Percentiles rank a stretch among this genome's conserved stretches.
These are phyloP conservation scores for Drosophila paramelanica DNA, from an alignment of 2,888 invertebrate species.

Conservation along the genomic window DNA sequence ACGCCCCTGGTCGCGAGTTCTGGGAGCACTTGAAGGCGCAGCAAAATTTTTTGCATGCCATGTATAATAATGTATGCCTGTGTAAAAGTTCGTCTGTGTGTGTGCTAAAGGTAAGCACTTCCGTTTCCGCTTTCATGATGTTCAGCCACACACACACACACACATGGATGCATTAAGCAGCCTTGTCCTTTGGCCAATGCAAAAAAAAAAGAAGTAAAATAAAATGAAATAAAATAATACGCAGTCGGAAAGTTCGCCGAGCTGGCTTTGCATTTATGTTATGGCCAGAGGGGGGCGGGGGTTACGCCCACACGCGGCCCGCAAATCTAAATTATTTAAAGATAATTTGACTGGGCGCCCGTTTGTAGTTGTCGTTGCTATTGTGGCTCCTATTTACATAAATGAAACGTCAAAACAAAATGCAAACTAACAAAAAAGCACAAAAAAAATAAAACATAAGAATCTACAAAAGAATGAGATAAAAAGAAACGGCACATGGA, in stretches of 20 bases:
- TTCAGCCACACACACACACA: slow-evolving; percentile 27
- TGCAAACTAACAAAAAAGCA: slow-evolving; percentile 59
- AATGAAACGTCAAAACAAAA: slow-evolving; percentile 72
- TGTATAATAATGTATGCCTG: slow-evolving; percentile 53
- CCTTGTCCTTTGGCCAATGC: slow-evolving; percentile 45
- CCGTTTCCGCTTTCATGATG: slow-evolving; percentile 77
- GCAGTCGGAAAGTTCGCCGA: slow-evolving; percentile 28
- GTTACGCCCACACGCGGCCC: slow-evolving; percentile 2
- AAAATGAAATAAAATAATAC: background rate
- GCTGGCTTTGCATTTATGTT: slow-evolving; percentile 40
- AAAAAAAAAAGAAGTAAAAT: slow-evolving; percentile 5
- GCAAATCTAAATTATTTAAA: slow-evolving; percentile 75
- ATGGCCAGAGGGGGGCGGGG: slow-evolving; percentile 3
- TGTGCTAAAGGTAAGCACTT: slow-evolving; percentile 71
- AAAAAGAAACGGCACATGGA: slow-evolving; percentile 3
- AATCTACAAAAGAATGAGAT: slow-evolving; percentile 16
- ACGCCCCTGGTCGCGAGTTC: slow-evolving; percentile 36
- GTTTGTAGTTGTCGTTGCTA: slow-evolving; percentile 55
- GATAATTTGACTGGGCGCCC: slow-evolving; percentile 73
- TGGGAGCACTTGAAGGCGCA: slow-evolving; percentile 63
- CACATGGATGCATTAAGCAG: slow-evolving; percentile 21
- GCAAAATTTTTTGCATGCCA: slow-evolving; percentile 60
- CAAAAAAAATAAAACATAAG: slow-evolving; percentile 18
- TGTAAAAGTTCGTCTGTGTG: slow-evolving; percentile 31
- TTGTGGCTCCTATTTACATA: slow-evolving; percentile 70